Evolutionary conservation across 2,797 vertebrate species (phyloP).

Genomic region (Apogon hyalosoma): DNA sequence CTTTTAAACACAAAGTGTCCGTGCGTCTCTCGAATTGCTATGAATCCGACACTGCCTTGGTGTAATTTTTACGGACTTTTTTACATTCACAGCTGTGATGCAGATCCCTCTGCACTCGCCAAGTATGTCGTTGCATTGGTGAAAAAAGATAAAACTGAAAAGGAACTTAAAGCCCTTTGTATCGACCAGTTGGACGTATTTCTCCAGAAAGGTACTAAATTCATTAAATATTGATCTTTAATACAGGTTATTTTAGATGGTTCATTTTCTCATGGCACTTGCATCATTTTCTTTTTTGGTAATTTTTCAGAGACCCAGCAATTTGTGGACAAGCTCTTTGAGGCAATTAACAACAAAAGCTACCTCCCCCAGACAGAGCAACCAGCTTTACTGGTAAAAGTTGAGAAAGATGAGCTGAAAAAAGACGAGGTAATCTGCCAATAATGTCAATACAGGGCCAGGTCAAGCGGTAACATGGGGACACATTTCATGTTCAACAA

Average conservation of each 20-base stretch:
- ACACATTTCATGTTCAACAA: too few species aligned
- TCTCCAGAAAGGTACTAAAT: constrained; percentile 93
- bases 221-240: too few species aligned
- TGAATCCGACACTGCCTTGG: too few species aligned
- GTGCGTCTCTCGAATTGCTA: too few species aligned
- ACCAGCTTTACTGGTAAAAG: constrained; percentile 84
- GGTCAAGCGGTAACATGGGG: too few species aligned
- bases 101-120: constrained; percentile 96
- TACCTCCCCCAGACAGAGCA: constrained; percentile 94
- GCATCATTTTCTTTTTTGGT: background rate
- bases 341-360: constrained; percentile 95
- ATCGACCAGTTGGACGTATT: constrained; percentile 99
- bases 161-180: constrained; percentile 96
- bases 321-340: constrained; percentile 98
- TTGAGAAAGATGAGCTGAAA: constrained; percentile 93
- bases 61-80: background rate
- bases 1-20: too few species aligned
- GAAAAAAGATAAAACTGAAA: constrained; percentile 98
- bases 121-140: constrained; percentile 99
- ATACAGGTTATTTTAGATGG: too few species aligned
- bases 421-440: constrained; percentile 89
- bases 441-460: background rate
- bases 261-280: too few species aligned
- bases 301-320: constrained; percentile 91
- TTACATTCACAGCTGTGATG: constrained; percentile 90